A percentile compares a stretch with the other conserved stretches of the same genome.
These are phyloP conservation scores for Sebastes flavidus DNA, from an alignment of 2,797 vertebrate genomes.

Conservation along the genomic window DNA sequence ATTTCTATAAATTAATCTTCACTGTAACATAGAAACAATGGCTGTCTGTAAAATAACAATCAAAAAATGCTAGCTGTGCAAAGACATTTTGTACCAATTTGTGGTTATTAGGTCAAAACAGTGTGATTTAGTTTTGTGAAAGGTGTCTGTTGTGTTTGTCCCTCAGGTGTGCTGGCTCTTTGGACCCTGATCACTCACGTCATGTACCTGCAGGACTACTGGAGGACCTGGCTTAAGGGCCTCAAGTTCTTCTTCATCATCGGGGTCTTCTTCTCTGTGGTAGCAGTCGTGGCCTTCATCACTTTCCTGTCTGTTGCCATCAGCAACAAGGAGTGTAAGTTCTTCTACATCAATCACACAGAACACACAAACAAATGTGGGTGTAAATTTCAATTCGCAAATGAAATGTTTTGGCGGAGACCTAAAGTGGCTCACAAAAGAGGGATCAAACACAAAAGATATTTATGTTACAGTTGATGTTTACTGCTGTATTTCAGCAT, in stretches of 20 bases:
- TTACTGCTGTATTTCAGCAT: background rate
- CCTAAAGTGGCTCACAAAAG: background rate
- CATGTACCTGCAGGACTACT: constrained; percentile 97
- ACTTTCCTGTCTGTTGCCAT: constrained; percentile 88
- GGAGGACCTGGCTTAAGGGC: constrained; percentile 96
- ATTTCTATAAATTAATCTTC: background rate
- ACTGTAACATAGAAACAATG: background rate
- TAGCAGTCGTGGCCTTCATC: constrained; percentile 87
- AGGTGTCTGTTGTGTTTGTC: background rate
- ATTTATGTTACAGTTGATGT: background rate
- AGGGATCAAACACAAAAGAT: background rate
- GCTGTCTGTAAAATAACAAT: background rate
- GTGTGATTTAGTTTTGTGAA: background rate
- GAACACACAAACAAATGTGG: background rate
- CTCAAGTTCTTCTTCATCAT: constrained; percentile 91
- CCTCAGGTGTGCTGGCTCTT: constrained; percentile 91
- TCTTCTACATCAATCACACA: background rate
- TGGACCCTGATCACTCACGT: constrained; percentile 93
- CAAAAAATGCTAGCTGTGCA: background rate
- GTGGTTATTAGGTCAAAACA: background rate
- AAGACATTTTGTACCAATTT: background rate
- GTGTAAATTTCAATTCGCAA: background rate
- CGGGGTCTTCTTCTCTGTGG: constrained; percentile 85
- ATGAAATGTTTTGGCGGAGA: background rate
- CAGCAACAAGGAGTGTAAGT: constrained; percentile 88